Evolutionary conservation across 2,888 invertebrate species (phyloP), one percentile per base, ranked within the genome.

Genomic region (Melieria picta): DNA sequence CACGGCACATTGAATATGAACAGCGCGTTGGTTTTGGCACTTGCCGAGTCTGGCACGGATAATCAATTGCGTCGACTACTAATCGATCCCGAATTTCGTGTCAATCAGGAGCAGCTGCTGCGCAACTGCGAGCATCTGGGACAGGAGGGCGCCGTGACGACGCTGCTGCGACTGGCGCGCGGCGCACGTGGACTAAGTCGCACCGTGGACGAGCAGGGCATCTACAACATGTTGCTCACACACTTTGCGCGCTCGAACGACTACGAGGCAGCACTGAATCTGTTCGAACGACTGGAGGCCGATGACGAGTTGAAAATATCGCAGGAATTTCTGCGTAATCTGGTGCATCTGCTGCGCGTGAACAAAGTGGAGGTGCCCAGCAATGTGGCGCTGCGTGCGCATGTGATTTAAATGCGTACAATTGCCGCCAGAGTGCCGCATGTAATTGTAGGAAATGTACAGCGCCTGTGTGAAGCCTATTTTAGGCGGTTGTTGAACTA

Each of bases 21-120:
- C 69, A 82, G 86, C 16, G 82, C 84, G 0, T 78, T 89, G 13
- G 79, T 88, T 30, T 73, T 88, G 48, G 88, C 88, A 0, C 78
- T 89, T 48, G 88, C 89, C 5, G 88, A 89, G 76, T 86, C 86
- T 2, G 88, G 88, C 2, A 84, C 86, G 4, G 85, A 86, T 55
- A 86, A 85, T 58, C 85, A 88, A 66, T 76, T 89, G 55, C 83
- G 84, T n/a, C 89, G 89, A 56, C 77, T 88, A 13, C 78, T 89
- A 4, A 81, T 86, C 5, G 91, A 90, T 77, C 90, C 91, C 0
- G 84, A 87, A 0, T 87, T 89, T 9, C 87, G 87, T 71, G 83
- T 90, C 71, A 90, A 90, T 68, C 87, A 89, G 0, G 89, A 89
- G 13, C 87, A 88, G 9, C 76, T 91, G 5, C 62, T 88, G 11